Percentiles rank a stretch among this genome's conserved stretches.
Conservation (phyloP, 2,888 invertebrate species). For the Ennomos erosarius region DNA sequence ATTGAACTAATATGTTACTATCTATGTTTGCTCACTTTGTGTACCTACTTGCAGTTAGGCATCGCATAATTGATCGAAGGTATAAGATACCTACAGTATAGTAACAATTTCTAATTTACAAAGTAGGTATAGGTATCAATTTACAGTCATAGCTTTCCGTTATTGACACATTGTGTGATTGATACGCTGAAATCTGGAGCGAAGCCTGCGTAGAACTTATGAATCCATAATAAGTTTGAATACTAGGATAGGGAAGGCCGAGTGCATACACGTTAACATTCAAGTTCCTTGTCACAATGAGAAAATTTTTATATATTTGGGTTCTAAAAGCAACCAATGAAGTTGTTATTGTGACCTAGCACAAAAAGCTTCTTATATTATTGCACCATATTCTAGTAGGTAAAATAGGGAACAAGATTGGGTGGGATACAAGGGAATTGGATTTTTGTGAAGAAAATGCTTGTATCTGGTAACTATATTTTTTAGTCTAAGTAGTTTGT, state of each 20-base stretch:
- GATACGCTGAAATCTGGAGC: slow-evolving; percentile 1
- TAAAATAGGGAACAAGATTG: background rate
- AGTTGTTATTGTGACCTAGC: background rate
- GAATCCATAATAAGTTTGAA: slow-evolving; percentile 32
- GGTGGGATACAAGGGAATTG: background rate
- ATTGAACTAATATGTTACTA: no score
- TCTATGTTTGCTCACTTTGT: no score
- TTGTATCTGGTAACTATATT: background rate
- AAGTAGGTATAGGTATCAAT: background rate
- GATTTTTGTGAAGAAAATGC: background rate
- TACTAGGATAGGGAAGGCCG: background rate
- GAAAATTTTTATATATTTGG: background rate
- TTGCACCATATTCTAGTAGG: background rate
- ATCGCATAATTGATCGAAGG: background rate
- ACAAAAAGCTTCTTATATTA: background rate
- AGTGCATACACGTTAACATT: background rate
- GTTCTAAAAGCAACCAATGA: background rate
- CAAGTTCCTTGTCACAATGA: background rate
- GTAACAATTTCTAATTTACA: background rate
- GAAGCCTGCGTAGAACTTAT: slow-evolving; percentile 38
- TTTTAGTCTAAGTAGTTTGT: no score
- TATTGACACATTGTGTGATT: background rate
- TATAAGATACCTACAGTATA: no score
- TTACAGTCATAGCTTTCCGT: background rate
- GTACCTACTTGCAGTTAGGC: no score